Evolutionary conservation across 2,113 vertebrate genomes (phyloP).

Genomic region (Labeo catla): DNA sequence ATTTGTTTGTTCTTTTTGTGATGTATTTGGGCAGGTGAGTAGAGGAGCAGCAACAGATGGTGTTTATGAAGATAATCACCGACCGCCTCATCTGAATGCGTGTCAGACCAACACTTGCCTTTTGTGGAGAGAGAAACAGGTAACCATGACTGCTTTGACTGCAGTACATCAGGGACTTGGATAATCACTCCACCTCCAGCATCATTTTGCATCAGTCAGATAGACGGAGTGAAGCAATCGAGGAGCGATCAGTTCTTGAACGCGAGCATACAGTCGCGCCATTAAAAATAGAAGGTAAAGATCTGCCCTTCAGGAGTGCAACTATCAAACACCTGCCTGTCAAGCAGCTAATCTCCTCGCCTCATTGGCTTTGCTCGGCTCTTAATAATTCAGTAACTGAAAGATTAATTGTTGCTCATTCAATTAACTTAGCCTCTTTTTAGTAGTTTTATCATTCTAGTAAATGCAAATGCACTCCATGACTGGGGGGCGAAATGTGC

Average conservation of each 20-base stretch:
- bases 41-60: conserved; percentile 55
- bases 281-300: conserved; percentile 70
- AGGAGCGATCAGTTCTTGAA: conserved; percentile 46
- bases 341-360: conserved; percentile 73
- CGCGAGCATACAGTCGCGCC: conserved; percentile 13
- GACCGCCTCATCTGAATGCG: conserved; percentile 53
- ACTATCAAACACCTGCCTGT: conserved; percentile 77
- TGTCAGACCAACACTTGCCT: conserved; percentile 29
- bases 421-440: conserved; percentile 53
- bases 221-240: conserved; percentile 24
- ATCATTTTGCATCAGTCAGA: conserved; percentile 39
- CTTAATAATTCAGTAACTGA: conserved; percentile 65
- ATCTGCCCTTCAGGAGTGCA: conserved; percentile 74
- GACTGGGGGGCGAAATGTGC: conserved; percentile 14
- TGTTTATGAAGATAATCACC: conserved; percentile 57
- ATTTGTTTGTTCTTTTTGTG: conserved; percentile 50
- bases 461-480: conserved; percentile 43
- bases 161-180: conserved; percentile 24
- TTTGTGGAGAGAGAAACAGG: conserved; percentile 27
- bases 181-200: conserved; percentile 28
- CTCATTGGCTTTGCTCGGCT: conserved; percentile 56
- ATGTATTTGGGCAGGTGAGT: conserved; percentile 52
- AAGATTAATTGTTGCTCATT: conserved; percentile 61
- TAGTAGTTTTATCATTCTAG: conserved; percentile 49
- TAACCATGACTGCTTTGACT: conserved; percentile 43